A percentile compares a stretch with the other conserved stretches of the same genome.
These are phyloP conservation scores for Pangasius mekongensis DNA, from an alignment of 2,797 vertebrate species.

Conservation along the genomic window DNA sequence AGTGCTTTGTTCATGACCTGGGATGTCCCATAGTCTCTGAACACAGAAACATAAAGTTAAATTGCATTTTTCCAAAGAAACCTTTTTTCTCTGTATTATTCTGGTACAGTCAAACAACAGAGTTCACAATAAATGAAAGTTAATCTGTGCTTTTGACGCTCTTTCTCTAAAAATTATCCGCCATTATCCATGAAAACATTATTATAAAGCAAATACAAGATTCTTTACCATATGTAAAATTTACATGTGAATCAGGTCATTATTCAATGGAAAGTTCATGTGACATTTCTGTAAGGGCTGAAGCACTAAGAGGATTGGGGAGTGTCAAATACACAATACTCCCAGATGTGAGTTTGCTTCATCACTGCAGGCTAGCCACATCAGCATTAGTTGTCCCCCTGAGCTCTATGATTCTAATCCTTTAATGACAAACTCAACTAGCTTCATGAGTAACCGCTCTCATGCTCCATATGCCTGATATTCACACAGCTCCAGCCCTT, in stretches of 20 bases:
- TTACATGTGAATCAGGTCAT: not conserved
- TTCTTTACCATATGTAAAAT: not conserved
- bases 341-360: slow-evolving; percentile 61
- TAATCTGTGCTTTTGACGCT: not conserved
- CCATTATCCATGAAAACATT: not conserved
- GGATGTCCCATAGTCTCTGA: not conserved
- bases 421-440: slow-evolving; percentile 74
- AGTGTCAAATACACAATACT: slow-evolving; percentile 55
- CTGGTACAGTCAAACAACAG: not conserved
- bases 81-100: not conserved
- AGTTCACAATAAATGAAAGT: not conserved
- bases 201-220: not conserved
- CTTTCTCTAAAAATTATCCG: not conserved
- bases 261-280: not conserved
- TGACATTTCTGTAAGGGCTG: not conserved
- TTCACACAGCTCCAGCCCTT: slow-evolving; percentile 25
- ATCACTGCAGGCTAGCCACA: slow-evolving; percentile 57
- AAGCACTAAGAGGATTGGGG: slow-evolving; percentile 1
- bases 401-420: slow-evolving; percentile 68
- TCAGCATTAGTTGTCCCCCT: slow-evolving; percentile 62
- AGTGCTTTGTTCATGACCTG: slow-evolving; percentile 12
- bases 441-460: slow-evolving; percentile 53
- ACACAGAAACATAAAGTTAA: not conserved
- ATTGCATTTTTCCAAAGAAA: not conserved
- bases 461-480: slow-evolving; percentile 41